Evolutionary conservation across 2,888 invertebrate species (phyloP), one percentile per base, ranked within the genome.

Genomic region (Phasia obesa): DNA sequence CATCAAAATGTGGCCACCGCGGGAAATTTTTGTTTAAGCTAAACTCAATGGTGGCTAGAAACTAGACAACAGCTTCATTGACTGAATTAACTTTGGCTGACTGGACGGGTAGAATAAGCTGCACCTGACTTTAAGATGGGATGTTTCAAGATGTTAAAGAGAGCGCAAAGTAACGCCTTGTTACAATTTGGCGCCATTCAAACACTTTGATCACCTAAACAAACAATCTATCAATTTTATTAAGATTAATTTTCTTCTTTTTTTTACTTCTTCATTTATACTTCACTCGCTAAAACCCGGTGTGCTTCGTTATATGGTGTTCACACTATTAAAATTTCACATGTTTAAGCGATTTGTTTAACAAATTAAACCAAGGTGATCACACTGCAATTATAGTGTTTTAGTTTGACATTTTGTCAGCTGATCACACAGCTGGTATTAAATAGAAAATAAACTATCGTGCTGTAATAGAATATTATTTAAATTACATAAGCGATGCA

Each of bases 181-280:
- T 53, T 74, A 83, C 79, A 67, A 67, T 76, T 78, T 64, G 74
- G 81, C 81, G 81, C 81, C 81, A 77, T 57, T 71, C 35, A 35
- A 35, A 11, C 35, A 11, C 35, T 35, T 35, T 35, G 75, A 79
- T 83, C 79, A 73, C 31, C 75, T 83, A 76, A 83, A 69, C 53
- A 83, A 83, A 83, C 79, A 83, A 76, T 79, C 75, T 49, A 76
- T 83, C 79, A 83, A 79, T 49, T 82, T 78, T 51, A 78, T 69
- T 69, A 47, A 75, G 70, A 75, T 75, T 47, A 42, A 64, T 62
- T 60, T 73, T 31, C 47, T 31, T 76, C 11, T 60, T 21, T 31
- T 25, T 55, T 64, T 57, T 6, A 19, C 31, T 31, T 9, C 9
- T 31, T 31, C 31, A 31, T 31, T 31, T 31, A 31, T 31, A n/a